A percentile compares a stretch with the other conserved stretches of the same genome.
These are phyloP conservation scores for Ormyrus labotus DNA, from an alignment of 2,888 invertebrate genomes.

Conservation along the genomic window DNA sequence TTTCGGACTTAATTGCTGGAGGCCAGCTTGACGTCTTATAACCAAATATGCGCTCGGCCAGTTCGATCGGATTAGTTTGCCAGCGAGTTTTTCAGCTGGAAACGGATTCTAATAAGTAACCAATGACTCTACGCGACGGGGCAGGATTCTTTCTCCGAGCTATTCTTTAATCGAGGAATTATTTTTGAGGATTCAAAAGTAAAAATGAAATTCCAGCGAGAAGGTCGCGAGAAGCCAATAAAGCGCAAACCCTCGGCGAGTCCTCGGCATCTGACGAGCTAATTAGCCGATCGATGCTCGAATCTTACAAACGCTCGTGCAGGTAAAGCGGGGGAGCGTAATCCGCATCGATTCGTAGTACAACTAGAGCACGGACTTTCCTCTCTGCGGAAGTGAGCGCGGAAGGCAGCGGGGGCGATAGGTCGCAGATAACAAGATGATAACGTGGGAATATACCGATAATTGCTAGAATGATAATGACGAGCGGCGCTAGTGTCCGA, in stretches of 20 bases:
- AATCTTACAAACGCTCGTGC: not conserved
- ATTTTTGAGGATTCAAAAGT: not conserved
- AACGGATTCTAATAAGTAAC: constrained; percentile 22
- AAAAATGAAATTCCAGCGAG: too few relatives aligned
- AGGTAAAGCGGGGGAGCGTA: not conserved
- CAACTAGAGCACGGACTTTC: constrained; percentile 4
- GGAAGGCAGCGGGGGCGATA: constrained; percentile 55
- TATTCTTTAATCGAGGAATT: not conserved
- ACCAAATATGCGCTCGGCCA: not conserved
- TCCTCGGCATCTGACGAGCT: not conserved
- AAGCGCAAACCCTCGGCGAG: too few relatives aligned
- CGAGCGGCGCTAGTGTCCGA: constrained; percentile 48
- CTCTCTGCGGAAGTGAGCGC: constrained; percentile 6
- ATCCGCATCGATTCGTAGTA: not conserved
- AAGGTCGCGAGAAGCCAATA: too few relatives aligned
- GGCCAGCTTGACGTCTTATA: constrained; percentile 1
- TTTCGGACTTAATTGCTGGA: constrained; percentile 69
- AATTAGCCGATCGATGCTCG: not conserved
- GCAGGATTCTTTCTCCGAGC: not conserved
- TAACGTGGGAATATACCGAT: constrained; percentile 70
- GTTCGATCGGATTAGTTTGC: constrained; percentile 24
- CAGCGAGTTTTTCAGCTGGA: not conserved
- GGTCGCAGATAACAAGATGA: constrained; percentile 69
- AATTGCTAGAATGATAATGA: constrained; percentile 74
- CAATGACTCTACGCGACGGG: not conserved